Conservation (phyloP, 64 coral and sea anemone genomes). For the Montipora foliosa region DNA sequence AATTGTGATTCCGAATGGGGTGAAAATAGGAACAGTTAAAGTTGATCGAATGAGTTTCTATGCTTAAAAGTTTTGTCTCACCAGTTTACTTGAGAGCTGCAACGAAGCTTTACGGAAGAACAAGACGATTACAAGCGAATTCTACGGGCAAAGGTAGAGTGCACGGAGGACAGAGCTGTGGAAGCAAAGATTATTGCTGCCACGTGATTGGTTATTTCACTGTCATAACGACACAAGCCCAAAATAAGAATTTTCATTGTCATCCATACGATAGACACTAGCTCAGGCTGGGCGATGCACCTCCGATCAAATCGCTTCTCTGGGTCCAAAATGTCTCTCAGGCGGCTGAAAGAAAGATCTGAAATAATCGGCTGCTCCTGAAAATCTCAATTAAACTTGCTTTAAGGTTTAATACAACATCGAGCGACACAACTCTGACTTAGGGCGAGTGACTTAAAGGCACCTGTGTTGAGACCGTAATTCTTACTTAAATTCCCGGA, state of each 20-base stretch:
- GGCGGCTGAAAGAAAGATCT: no score
- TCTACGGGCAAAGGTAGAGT: neutral
- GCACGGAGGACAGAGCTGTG: neutral
- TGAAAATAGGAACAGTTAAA: neutral
- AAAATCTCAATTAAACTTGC: no score
- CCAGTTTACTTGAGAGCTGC: neutral
- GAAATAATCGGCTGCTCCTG: no score
- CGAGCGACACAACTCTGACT: no score
- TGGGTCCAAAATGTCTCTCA: no score
- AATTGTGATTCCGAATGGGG: neutral
- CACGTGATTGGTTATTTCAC: conserved; percentile 13
- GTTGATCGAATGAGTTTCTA: neutral
- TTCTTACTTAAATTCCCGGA: no score
- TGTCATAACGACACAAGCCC: conserved; percentile 21
- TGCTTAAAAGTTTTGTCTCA: neutral
- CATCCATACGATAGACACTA: neutral
- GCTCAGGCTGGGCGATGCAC: neutral
- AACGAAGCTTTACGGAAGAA: neutral
- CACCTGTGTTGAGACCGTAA: no score
- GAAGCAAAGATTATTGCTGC: neutral
- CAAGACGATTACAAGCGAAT: neutral
- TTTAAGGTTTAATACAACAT: no score
- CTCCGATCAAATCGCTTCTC: no score
- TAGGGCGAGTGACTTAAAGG: no score
- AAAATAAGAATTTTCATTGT: no score